Base-by-base conservation (phyloP, 2,113 vertebrate species). In the Hiodon tergisus region DNA sequence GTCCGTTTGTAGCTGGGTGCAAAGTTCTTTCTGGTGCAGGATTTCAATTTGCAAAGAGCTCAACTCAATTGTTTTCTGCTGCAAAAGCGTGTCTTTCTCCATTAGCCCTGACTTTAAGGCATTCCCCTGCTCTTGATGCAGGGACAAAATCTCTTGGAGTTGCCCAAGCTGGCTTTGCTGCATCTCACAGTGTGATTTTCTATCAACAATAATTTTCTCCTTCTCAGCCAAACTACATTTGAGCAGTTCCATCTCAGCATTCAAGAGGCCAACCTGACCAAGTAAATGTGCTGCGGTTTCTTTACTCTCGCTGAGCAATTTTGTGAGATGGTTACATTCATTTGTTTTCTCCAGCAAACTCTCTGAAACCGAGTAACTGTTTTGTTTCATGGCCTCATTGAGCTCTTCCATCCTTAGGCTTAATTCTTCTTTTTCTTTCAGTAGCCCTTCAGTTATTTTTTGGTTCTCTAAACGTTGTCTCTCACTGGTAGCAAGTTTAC, bases 121-220 rank as follows among this genome's bases (percentile, higher is more conserved):
- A 10, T 81, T 79, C 14, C 88, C 81, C 81, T 93, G 90, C 10
- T 93, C 87, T 79, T 93, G 88, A 17, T 94, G 85, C 60, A 86
- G 75, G 0, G 84, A 76, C 0, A 90, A 67, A 0, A 85, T 85
- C 62, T 93, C 91, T 74, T 91, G 85, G 4, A 86, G 86, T 2
- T 84, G 83, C 71, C 79, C 74, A 62, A 93, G 79, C 52, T 92
- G 88, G 48, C 82, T 77, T 67, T 81, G 84, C 78, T 87, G 82
- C 57, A 67, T 77, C 77, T 80, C 86, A 50, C 86, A 78, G 70
- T 91, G 89, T 31, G 80, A 79, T 4, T n/a, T 72, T 78, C 85
- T 89, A 6, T 80, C 83, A 54, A 77, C 81, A 67, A 92, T 55
- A 0, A 78, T 68, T 60, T 79, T 81, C 63, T 93, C 89, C 69